Evolutionary conservation across 2,113 vertebrate species (phyloP).

Genomic region (Megalops atlanticus): DNA sequence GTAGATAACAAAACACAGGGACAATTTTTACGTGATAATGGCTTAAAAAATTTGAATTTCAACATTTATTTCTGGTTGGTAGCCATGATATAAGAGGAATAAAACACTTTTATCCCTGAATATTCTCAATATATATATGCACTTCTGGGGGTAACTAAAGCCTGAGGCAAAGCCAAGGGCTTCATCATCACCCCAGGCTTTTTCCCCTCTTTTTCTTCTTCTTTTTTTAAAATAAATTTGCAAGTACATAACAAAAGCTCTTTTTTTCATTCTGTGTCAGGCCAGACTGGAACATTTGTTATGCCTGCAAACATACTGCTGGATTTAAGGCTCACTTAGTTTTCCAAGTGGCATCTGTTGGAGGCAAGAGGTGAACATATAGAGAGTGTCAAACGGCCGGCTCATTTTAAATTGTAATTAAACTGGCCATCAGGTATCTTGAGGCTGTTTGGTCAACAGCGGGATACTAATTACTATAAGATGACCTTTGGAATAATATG

Average conservation of each 20-base stretch:
- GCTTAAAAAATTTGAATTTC: too few species aligned
- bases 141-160: constrained; percentile 31
- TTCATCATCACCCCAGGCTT: constrained; percentile 25
- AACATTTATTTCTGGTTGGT: not conserved
- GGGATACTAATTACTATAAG: constrained; percentile 81
- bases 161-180: not conserved
- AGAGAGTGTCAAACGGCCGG: constrained; percentile 73
- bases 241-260: constrained; percentile 39
- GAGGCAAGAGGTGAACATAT: constrained; percentile 71
- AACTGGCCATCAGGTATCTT: constrained; percentile 79
- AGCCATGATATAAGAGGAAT: not conserved
- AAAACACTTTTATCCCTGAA: too few species aligned
- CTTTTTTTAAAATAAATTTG: constrained; percentile 28
- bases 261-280: constrained; percentile 28
- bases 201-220: too few species aligned
- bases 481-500: constrained; percentile 84
- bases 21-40: too few species aligned
- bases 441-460: constrained; percentile 82
- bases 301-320: constrained; percentile 44
- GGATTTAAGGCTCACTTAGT: constrained; percentile 55
- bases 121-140: not conserved
- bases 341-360: constrained; percentile 70
- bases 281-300: constrained; percentile 35
- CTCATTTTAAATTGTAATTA: constrained; percentile 84
- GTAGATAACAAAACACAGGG: too few species aligned